Base-by-base conservation (phyloP, 2,888 invertebrate species). In the Sarcophaga subvicina region DNA sequence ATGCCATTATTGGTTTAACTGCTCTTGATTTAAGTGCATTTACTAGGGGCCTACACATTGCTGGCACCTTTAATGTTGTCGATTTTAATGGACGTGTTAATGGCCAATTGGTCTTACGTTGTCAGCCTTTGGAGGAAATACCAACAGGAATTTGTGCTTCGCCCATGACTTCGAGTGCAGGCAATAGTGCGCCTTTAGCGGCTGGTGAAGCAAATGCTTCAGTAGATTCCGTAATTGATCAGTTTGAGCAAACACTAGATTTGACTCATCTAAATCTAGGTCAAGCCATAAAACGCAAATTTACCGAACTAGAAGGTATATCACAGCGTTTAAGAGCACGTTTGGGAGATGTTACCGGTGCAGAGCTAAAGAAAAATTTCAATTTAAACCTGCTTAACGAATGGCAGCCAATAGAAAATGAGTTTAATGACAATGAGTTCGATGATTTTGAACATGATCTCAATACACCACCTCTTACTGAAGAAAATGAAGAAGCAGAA, bases 31-130 rank as follows among this genome's bases (percentile, higher is more conserved):
- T 96, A 63, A 94, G 94, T 4, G 93, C 94, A 25, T 91, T 95
- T 45, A 89, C 94, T 25, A 94, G 94, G 5, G 93, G 95, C 88
- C 94, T 94, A 12, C 93, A 93, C 54, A 94, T 95, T 72, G 94
- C 94, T 71, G 95, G 95, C n/a, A 95, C 95, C 95, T 95, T 95
- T 90, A 95, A 95, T 90, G 95, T 96, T 70, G 94, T 95, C n/a
- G 95, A 95, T 89, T 95, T 95, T 88, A 93, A 91, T 89, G 94
- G 94, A 8, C 94, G 94, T 77, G 94, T 95, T 70, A 95, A 95
- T 85, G 96, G 96, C 2, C 95, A 95, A 90, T 94, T 96, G 67
- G 95, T 95, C 91, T 94, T 95, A 90, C 94, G 93, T 87, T 93
- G 95, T 75, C 94, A 94, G 76, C 95, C 95, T 5, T 87, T 95